Conservation (phyloP, 2,888 invertebrate species). For the Patella depressa region DNA sequence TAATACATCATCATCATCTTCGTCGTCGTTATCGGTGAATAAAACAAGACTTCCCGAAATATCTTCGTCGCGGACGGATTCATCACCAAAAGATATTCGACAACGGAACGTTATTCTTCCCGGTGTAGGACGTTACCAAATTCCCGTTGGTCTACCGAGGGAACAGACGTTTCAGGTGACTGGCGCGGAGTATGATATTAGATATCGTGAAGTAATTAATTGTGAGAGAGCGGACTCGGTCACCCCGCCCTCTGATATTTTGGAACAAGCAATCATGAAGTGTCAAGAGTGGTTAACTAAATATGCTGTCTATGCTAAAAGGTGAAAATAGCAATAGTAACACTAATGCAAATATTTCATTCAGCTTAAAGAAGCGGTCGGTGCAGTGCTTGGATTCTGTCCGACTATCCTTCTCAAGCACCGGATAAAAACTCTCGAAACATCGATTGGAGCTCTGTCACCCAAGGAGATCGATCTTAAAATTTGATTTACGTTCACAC, state of each 20-base stretch:
- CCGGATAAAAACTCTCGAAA: too few species aligned
- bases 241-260: constrained; percentile 57
- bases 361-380: too few species aligned
- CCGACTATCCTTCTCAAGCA: too few species aligned
- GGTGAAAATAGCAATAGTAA: not conserved
- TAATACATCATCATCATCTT: not conserved
- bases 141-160: constrained; percentile 28
- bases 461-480: too few species aligned
- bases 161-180: constrained; percentile 60
- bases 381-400: too few species aligned
- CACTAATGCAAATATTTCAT: too few species aligned
- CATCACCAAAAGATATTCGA: not conserved
- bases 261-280: constrained; percentile 54
- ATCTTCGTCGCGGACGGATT: not conserved
- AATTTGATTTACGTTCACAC: too few species aligned
- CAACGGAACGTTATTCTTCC: constrained; percentile 35
- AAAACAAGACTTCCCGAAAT: not conserved
- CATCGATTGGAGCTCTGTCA: too few species aligned
- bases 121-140: constrained; percentile 47
- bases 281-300: constrained; percentile 58
- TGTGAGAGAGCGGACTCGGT: constrained; percentile 51
- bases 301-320: not conserved
- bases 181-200: constrained; percentile 58
- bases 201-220: constrained; percentile 54
- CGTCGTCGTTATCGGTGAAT: not conserved